These are phyloP conservation scores for Wiebesia pumilae DNA, from an alignment of 1,140 invertebrate genomes.

Conservation along the genomic window DNA sequence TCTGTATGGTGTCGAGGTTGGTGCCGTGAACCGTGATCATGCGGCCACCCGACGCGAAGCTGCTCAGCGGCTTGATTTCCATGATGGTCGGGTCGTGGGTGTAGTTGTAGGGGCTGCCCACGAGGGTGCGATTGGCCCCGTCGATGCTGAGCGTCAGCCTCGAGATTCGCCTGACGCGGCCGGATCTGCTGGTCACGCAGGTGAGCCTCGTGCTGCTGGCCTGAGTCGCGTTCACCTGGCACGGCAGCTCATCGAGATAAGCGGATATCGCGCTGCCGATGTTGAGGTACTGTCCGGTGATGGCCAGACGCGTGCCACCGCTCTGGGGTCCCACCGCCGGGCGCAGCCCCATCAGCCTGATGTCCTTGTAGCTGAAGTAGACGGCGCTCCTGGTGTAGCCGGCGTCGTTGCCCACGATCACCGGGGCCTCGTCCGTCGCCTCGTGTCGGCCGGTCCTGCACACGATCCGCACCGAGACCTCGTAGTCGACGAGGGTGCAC, in stretches of 20 bases:
- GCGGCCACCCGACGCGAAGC: constrained; percentile 93
- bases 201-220: constrained; percentile 91
- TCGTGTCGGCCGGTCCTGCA: constrained; percentile 89
- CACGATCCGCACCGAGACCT: constrained; percentile 93
- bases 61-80: constrained; percentile 91
- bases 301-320: constrained; percentile 93
- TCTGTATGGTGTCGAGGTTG: constrained; percentile 92
- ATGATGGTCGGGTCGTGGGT: constrained; percentile 94
- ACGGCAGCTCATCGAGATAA: constrained; percentile 91
- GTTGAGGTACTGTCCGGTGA: constrained; percentile 93
- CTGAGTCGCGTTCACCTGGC: constrained; percentile 90
- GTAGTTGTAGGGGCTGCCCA: constrained; percentile 87
- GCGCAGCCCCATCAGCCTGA: constrained; percentile 86
- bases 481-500: constrained; percentile 91
- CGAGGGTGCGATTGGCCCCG: constrained; percentile 84
- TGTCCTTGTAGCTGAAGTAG: constrained; percentile 92
- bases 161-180: constrained; percentile 76
- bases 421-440: constrained; percentile 84
- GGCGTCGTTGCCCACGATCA: constrained; percentile 92
- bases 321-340: constrained; percentile 93
- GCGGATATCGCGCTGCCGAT: constrained; percentile 93
- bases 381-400: constrained; percentile 92
- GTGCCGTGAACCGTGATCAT: constrained; percentile 95
- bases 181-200: constrained; percentile 87
- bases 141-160: constrained; percentile 88